A percentile compares a stretch with the other conserved stretches of the same genome.
phyloP scores from a whole-genome alignment of 2,888 invertebrate species.

The Listrodromus nycthemerus region DNA sequence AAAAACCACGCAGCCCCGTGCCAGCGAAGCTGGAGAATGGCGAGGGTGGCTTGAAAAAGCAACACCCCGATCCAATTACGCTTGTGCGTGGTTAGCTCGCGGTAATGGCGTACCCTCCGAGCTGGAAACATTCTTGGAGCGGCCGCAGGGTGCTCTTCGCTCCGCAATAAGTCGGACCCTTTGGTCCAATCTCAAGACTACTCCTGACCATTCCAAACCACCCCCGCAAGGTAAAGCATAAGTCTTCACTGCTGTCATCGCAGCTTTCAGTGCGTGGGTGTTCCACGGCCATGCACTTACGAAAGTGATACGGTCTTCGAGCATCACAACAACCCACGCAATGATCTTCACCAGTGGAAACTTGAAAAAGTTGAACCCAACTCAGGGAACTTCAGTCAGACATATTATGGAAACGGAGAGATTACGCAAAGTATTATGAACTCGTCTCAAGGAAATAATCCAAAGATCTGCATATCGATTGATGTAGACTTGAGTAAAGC shows the following conservation, averaged over 20 bases:
- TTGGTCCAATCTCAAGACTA: conserved; percentile 4
- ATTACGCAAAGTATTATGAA: too few relatives aligned
- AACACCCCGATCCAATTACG: conserved; percentile 2
- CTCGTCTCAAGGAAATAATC: not conserved
- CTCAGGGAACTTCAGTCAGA: not conserved
- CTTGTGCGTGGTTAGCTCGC: not conserved
- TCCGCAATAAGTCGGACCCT: conserved; percentile 6
- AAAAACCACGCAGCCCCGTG: not conserved
- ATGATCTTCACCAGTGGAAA: conserved; percentile 5
- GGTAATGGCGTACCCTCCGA: conserved; percentile 1
- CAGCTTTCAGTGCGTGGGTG: conserved; percentile 17
- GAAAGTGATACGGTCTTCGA: not conserved
- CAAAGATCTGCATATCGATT: not conserved
- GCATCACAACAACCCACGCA: not conserved
- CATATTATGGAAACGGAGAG: not conserved
- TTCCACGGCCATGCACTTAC: not conserved
- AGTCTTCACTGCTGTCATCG: conserved; percentile 1
- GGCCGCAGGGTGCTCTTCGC: conserved; percentile 2
- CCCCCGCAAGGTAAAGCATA: not conserved
- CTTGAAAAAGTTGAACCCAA: conserved; percentile 3
- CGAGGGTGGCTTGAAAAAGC: conserved; percentile 13
- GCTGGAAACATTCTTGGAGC: not conserved
- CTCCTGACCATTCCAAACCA: not conserved
- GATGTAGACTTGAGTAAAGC: too few relatives aligned
- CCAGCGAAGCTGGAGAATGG: not conserved